Percentiles rank a stretch among this genome's conserved stretches.
These are phyloP conservation scores for Nothobranchius kuhntae DNA, from an alignment of 2,113 vertebrate species.

Conservation along the genomic window DNA sequence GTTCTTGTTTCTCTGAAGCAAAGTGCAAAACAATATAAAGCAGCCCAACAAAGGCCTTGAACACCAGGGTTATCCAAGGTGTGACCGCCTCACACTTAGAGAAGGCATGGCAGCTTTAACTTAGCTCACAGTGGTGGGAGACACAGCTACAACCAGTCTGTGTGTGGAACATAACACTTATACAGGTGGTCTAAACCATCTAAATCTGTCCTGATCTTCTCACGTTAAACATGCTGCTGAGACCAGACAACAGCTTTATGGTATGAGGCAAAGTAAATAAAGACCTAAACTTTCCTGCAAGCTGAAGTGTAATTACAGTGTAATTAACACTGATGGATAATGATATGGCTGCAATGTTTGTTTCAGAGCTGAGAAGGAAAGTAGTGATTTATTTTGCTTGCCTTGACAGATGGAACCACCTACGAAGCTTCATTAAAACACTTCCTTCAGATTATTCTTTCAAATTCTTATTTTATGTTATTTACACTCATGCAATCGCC, in stretches of 20 bases:
- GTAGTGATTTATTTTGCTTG: constrained; percentile 3
- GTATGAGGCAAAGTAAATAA: background rate
- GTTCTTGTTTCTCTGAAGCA: too few relatives aligned
- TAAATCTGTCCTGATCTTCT: background rate
- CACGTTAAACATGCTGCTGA: background rate
- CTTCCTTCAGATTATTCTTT: constrained; percentile 18
- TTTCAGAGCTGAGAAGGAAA: constrained; percentile 10
- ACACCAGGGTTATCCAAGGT: too few relatives aligned
- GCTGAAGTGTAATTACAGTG: constrained; percentile 1
- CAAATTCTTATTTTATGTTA: constrained; percentile 2
- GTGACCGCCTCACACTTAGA: too few relatives aligned
- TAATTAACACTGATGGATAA: constrained; percentile 11
- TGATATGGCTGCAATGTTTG: constrained; percentile 13
- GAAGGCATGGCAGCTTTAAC: too few relatives aligned
- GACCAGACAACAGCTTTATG: background rate
- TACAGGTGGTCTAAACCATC: background rate
- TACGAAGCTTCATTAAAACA: constrained; percentile 31
- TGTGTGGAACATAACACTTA: too few relatives aligned
- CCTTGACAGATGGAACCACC: constrained; percentile 22
- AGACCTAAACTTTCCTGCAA: background rate
- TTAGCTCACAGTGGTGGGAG: too few relatives aligned
- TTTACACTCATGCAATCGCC: background rate
- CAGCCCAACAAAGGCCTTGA: too few relatives aligned
- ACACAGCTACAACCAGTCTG: too few relatives aligned
- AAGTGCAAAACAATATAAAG: too few relatives aligned